Conservation (phyloP, 2,113 vertebrate genomes). For the Megaceryle maxima region DNA sequence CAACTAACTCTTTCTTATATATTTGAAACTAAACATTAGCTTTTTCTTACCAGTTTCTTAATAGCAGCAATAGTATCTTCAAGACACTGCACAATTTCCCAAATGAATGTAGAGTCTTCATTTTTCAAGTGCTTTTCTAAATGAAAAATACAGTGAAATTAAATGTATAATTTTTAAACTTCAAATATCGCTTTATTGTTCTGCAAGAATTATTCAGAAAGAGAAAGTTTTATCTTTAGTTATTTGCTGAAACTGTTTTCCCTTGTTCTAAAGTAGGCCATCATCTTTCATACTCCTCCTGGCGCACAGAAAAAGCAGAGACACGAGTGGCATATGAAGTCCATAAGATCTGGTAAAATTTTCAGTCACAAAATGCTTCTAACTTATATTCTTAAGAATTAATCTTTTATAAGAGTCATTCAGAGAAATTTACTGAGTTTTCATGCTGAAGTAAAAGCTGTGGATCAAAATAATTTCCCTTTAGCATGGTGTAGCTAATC, state of each 20-base stretch:
- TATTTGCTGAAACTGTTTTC: background rate
- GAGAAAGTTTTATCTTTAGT: background rate
- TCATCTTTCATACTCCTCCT: background rate
- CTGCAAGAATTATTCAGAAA: background rate
- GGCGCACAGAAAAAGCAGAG: background rate
- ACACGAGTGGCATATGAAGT: background rate
- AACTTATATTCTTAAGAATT: background rate
- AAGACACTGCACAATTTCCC: slow-evolving; percentile 76
- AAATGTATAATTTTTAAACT: background rate
- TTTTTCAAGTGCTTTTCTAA: slow-evolving; percentile 76
- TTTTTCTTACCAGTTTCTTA: slow-evolving; percentile 74
- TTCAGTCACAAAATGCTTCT: background rate
- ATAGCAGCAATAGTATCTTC: slow-evolving; percentile 69
- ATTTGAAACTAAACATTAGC: background rate
- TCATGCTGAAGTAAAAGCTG: background rate
- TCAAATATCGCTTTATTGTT: background rate
- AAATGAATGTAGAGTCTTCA: slow-evolving; percentile 66
- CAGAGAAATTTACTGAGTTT: background rate
- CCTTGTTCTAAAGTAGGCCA: slow-evolving; percentile 8
- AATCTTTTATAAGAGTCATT: background rate
- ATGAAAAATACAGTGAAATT: slow-evolving; percentile 17
- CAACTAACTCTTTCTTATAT: background rate
- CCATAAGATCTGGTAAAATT: background rate
- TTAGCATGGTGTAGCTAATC: background rate
- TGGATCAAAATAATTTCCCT: background rate